These are phyloP conservation scores for Corapipo altera DNA, from an alignment of 2,113 vertebrate species.

Conservation along the genomic window DNA sequence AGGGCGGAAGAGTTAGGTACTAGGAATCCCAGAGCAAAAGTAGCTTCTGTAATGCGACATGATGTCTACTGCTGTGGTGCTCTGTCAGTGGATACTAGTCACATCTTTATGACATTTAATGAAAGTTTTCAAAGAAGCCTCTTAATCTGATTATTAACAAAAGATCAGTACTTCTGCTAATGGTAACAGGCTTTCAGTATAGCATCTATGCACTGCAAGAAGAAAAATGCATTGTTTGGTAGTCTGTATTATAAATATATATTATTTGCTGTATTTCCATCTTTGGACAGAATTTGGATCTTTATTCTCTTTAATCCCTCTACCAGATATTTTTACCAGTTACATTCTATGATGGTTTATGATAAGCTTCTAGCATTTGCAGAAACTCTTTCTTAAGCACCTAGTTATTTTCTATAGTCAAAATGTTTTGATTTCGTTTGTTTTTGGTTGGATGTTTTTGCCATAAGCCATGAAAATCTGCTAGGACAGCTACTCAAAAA, in stretches of 20 bases:
- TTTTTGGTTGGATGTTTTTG: background rate
- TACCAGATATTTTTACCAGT: background rate
- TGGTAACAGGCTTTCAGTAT: background rate
- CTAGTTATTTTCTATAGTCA: background rate
- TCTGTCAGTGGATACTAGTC: background rate
- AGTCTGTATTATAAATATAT: background rate
- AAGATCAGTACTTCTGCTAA: background rate
- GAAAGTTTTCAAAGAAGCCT: background rate
- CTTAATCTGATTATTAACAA: background rate
- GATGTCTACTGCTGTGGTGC: background rate
- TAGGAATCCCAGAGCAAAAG: background rate
- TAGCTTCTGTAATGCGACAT: background rate
- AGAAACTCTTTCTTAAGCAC: background rate
- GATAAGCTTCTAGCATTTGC: background rate
- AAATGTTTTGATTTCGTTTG: background rate
- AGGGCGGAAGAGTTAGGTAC: background rate
- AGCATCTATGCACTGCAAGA: background rate
- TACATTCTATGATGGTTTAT: background rate
- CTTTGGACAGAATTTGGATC: background rate
- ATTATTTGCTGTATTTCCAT: background rate
- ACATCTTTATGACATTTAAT: background rate
- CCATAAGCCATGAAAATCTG: background rate
- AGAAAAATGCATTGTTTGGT: background rate
- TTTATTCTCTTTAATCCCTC: conserved; percentile 4
- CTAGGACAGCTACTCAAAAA: background rate